A percentile compares a stretch with the other conserved stretches of the same genome.
Evolutionary conservation across 2,797 vertebrate genomes (phyloP).

Genomic region (Podarcis lilfordi): DNA sequence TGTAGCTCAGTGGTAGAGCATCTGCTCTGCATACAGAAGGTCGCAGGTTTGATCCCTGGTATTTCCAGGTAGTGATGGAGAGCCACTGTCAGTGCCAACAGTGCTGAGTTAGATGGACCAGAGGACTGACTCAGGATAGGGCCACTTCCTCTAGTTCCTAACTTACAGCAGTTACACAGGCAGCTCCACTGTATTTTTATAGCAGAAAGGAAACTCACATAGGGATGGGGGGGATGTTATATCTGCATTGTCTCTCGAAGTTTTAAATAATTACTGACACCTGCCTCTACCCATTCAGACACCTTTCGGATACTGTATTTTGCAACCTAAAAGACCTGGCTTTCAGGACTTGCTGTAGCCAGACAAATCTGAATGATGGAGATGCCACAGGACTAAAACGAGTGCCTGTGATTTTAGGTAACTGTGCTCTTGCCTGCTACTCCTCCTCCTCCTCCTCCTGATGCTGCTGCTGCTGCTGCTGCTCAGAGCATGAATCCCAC

Average conservation of each 20-base stretch:
- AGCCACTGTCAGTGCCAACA: too few relatives aligned
- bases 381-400: constrained; percentile 61
- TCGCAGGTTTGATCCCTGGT: too few relatives aligned
- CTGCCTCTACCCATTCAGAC: neutral
- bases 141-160: too few relatives aligned
- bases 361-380: constrained; percentile 3
- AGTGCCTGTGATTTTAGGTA: constrained; percentile 81
- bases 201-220: neutral
- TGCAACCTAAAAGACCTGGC: constrained; percentile 33
- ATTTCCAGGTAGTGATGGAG: too few relatives aligned
- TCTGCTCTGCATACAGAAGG: too few relatives aligned
- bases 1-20: too few relatives aligned
- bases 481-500: constrained; percentile 90
- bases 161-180: neutral
- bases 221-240: too few relatives aligned
- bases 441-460: constrained; percentile 51
- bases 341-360: constrained; percentile 36
- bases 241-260: neutral
- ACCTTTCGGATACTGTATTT: neutral
- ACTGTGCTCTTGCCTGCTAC: constrained; percentile 88
- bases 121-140: too few relatives aligned
- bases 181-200: neutral
- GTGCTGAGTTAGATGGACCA: too few relatives aligned
- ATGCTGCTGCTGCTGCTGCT: constrained; percentile 61
- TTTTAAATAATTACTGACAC: constrained; percentile 7